Evolutionary conservation across 2,797 vertebrate species (phyloP).

Genomic region (Luscinia luscinia): DNA sequence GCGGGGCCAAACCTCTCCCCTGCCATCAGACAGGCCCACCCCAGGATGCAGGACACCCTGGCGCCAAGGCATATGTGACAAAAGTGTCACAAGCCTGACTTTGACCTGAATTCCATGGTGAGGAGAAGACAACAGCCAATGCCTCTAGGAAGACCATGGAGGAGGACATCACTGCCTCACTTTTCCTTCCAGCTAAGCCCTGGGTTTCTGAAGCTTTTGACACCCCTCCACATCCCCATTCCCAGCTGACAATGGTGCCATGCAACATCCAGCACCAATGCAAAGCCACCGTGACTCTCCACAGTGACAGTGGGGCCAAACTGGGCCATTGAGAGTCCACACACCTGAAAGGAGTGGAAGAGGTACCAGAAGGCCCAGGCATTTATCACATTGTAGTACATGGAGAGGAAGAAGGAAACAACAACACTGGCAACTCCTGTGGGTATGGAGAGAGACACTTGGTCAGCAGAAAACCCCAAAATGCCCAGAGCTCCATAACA

Average conservation of each 20-base stretch:
- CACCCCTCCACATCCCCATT: neutral
- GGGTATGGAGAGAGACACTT: neutral
- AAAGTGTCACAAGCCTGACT: neutral
- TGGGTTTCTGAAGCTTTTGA: neutral
- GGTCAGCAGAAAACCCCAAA: neutral
- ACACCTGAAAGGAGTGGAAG: constrained; percentile 95
- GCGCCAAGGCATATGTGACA: neutral
- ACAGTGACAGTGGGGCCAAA: accelerated
- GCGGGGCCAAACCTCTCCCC: neutral
- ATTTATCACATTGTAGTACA: constrained; percentile 95
- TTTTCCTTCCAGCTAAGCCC: neutral
- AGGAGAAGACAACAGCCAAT: accelerated
- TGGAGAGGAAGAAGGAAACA: constrained; percentile 88
- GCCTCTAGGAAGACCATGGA: neutral
- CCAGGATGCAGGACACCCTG: neutral
- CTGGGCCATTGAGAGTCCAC: accelerated
- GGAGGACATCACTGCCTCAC: neutral
- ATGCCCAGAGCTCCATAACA: accelerated
- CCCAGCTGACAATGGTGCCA: accelerated
- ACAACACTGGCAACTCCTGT: constrained; percentile 88
- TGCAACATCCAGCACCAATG: neutral
- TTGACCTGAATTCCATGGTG: neutral
- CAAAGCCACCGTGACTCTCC: accelerated
- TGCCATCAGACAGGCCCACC: neutral
- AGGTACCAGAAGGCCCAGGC: constrained; percentile 98